These are phyloP conservation scores for Trachops cirrhosus DNA, from an alignment of 2,797 vertebrate genomes.

Conservation along the genomic window DNA sequence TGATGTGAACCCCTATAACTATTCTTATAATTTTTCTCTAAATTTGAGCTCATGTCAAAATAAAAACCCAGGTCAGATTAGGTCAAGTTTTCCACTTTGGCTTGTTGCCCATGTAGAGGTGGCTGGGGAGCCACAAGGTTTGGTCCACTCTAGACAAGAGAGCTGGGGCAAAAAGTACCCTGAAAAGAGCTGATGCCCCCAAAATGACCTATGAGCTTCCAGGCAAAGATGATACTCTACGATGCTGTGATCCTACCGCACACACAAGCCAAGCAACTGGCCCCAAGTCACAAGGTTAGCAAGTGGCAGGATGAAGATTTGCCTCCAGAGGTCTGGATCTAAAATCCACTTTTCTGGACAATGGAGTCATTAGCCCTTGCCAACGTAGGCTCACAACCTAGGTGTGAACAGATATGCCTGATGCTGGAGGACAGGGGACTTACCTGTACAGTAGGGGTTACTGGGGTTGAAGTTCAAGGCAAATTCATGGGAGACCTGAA, in stretches of 20 bases:
- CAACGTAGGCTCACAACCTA: background rate
- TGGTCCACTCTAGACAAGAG: background rate
- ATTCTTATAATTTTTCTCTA: conserved; percentile 6
- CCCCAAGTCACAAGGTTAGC: background rate
- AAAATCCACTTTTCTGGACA: background rate
- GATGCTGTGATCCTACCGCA: background rate
- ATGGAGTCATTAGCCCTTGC: background rate
- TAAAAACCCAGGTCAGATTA: background rate
- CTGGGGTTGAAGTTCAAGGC: conserved; percentile 93
- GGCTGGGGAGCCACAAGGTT: background rate
- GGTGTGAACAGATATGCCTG: background rate
- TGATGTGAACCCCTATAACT: background rate
- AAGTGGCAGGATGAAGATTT: background rate
- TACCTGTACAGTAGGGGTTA: conserved; percentile 93
- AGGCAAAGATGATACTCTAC: background rate
- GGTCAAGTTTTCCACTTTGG: background rate
- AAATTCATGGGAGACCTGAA: conserved; percentile 94
- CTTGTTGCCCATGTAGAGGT: background rate
- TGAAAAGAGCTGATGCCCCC: background rate
- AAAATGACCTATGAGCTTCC: background rate
- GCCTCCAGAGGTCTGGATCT: background rate
- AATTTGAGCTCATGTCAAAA: background rate
- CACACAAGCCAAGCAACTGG: conserved; percentile 7
- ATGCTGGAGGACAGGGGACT: background rate
- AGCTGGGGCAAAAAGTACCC: background rate